A percentile compares a stretch with the other conserved stretches of the same genome.
Evolutionary conservation across 92 coral and sea anemone genomes (phyloP).

Genomic region (Bergia sp.): DNA sequence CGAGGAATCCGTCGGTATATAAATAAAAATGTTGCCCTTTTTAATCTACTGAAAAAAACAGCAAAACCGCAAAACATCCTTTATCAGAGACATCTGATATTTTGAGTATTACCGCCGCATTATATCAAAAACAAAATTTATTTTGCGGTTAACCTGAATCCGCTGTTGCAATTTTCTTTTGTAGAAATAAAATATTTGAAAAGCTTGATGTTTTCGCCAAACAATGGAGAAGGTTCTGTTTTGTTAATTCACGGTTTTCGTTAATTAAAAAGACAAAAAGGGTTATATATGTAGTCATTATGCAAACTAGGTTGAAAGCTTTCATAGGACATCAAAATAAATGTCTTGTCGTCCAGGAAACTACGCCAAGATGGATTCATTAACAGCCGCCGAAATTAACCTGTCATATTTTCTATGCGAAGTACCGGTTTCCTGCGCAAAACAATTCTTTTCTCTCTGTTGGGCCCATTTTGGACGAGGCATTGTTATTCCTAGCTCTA

Average conservation of each 20-base stretch:
- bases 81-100: background rate
- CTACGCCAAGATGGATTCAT: slow-evolving; percentile 14
- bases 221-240: background rate
- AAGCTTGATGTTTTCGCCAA: background rate
- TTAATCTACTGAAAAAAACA: no score
- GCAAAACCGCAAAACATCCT: background rate
- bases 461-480: background rate
- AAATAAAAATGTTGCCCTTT: no score
- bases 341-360: slow-evolving; percentile 20
- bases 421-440: slow-evolving; percentile 20
- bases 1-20: background rate
- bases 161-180: background rate
- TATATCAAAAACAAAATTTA: background rate
- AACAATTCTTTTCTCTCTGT: background rate
- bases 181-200: background rate
- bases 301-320: slow-evolving; percentile 2
- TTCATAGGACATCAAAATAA: slow-evolving; percentile 7
- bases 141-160: background rate
- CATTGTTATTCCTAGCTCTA: background rate
- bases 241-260: background rate
- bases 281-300: background rate
- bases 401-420: background rate
- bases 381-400: background rate
- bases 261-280: background rate
- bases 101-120: background rate